Evolutionary conservation across 2,888 invertebrate species (phyloP), one percentile per base, ranked within the genome.

Genomic region (Mechanitis mazaeus): DNA sequence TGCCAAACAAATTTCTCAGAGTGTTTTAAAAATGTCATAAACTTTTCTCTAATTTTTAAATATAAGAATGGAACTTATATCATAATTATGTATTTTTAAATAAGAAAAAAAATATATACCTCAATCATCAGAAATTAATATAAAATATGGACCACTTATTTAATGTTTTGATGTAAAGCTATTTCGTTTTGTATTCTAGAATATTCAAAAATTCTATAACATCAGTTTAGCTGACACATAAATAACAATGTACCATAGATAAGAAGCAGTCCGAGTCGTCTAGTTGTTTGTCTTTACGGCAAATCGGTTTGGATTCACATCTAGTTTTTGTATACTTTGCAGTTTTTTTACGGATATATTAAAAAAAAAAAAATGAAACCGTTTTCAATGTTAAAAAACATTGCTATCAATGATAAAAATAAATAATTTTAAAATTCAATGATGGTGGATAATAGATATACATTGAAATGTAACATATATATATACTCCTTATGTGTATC

Each of bases 231-330:
- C 82, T 80, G 80, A 80, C 81, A 73, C 76, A 83, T 81, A 85
- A 85, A 87, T 85, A 85, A 84, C 83, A 83, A 64, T 83, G 83
- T 81, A 78, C 77, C 78, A 87, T 86, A 85, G 85, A 87, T 87
- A 87, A 85, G 83, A 76, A 80, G 71, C 76, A 42, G 50, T 50
- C 50, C 50, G 9, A 83, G 86, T 86, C 85, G 84, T 81, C 87
- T 81, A 78, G 79, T 83, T 81, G 82, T 83, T 84, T 83, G 82
- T 78, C 77, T 77, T 68, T 75, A 72, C 77, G 79, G 79, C 82
- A 83, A 82, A 85, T 86, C 82, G 84, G 75, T 79, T 78, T 77
- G 81, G 76, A 81, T 78, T 80, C 80, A 71, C 74, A 77, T 80
- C 77, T 78, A 77, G 79, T 80, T 83, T 82, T 83, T 82, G 76